Conservation (phyloP, 2,797 vertebrate species). For the Pangasius djambal region DNA sequence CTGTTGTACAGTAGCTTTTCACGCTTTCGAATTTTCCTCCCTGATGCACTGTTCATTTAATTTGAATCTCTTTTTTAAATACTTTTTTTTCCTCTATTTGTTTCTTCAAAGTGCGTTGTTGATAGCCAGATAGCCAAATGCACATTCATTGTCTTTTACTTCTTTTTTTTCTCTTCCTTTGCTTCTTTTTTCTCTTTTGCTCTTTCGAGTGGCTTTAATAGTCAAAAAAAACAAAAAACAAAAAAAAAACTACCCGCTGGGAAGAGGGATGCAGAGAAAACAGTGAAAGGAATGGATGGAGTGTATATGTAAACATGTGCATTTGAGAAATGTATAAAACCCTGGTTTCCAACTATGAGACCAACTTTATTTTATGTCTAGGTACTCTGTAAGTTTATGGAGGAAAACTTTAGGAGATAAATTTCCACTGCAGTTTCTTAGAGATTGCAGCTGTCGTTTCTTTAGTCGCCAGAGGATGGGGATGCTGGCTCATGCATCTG, state of each 20-base stretch:
- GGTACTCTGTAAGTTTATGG: background rate
- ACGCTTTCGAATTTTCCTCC: background rate
- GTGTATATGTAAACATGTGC: background rate
- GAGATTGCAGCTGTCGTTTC: slow-evolving; percentile 9
- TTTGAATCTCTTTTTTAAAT: background rate
- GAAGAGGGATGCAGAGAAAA: background rate
- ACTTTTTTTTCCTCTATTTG: background rate
- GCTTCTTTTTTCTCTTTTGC: background rate
- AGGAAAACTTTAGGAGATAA: too few species aligned
- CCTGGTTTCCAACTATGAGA: background rate
- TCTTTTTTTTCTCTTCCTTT: background rate
- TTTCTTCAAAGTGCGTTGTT: background rate
- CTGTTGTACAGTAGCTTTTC: background rate
- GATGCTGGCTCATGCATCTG: slow-evolving; percentile 13
- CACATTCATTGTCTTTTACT: background rate
- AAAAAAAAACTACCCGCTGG: background rate
- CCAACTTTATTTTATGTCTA: background rate
- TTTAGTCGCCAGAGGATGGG: slow-evolving; percentile 22
- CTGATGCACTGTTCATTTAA: background rate
- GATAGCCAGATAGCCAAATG: background rate
- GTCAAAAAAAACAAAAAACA: background rate
- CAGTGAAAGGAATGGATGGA: background rate
- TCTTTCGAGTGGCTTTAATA: background rate
- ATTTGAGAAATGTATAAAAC: background rate
- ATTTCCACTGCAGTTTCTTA: background rate